Conservation (phyloP, 2,113 vertebrate genomes). For the Larimichthys polyactis region DNA sequence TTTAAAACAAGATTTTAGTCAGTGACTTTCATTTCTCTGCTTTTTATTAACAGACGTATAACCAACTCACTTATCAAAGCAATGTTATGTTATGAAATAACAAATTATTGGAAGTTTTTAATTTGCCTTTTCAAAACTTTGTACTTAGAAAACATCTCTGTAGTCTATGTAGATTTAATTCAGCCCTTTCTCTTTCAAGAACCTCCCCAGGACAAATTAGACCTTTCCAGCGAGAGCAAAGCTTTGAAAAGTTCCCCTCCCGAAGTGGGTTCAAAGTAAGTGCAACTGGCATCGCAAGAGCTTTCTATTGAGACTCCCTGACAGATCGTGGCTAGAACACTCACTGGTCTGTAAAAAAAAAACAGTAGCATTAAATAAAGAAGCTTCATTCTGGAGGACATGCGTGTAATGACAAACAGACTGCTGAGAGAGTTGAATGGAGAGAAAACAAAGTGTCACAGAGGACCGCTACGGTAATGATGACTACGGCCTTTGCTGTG, state of each 20-base stretch:
- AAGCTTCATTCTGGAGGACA: slow-evolving; percentile 23
- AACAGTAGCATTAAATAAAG: slow-evolving; percentile 29
- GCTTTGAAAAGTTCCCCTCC: slow-evolving; percentile 46
- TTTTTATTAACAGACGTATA: not conserved
- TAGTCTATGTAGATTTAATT: not conserved
- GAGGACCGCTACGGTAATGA: not conserved
- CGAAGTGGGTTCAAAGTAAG: slow-evolving; percentile 54
- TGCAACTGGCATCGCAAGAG: slow-evolving; percentile 30
- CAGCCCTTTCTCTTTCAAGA: not conserved
- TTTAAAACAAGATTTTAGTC: not conserved
- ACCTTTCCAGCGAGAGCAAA: slow-evolving; percentile 39
- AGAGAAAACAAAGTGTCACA: slow-evolving; percentile 7
- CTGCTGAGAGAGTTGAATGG: not conserved
- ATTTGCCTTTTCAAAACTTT: not conserved
- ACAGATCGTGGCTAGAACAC: slow-evolving; percentile 43
- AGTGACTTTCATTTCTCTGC: not conserved
- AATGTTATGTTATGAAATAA: not conserved
- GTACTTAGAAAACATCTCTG: not conserved
- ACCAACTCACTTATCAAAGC: slow-evolving; percentile 4
- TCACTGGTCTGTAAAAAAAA: slow-evolving; percentile 49
- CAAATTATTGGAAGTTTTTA: not conserved
- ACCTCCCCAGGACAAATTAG: slow-evolving; percentile 17
- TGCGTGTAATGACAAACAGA: slow-evolving; percentile 39
- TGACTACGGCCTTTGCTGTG: slow-evolving; percentile 4
- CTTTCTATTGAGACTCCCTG: slow-evolving; percentile 37